Evolutionary conservation across 1,140 invertebrate genomes (phyloP).

Genomic region (Bombus picipes): DNA sequence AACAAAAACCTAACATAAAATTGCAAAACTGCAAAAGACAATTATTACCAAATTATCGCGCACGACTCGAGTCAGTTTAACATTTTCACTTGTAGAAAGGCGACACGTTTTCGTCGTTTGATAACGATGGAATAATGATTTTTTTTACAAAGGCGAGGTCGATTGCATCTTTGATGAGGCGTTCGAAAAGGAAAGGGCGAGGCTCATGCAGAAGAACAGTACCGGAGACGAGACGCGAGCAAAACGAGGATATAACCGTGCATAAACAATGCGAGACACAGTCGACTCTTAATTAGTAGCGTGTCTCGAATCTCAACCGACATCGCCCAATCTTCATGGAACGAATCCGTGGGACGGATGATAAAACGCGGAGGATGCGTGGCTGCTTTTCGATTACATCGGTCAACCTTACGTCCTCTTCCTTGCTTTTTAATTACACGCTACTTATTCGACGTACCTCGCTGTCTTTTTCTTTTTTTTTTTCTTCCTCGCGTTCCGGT

Average conservation of each 20-base stretch:
- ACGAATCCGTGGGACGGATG: conserved; percentile 26
- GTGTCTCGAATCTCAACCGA: conserved; percentile 8
- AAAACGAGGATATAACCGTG: conserved; percentile 26
- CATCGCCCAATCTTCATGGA: conserved; percentile 21
- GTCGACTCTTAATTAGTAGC: conserved; percentile 45
- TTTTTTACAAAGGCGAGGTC: conserved; percentile 2
- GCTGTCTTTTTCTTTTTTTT: neutral
- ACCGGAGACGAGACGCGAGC: neutral
- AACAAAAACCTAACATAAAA: too few species aligned
- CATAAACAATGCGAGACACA: conserved; percentile 50
- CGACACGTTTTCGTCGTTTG: neutral
- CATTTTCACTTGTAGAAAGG: neutral
- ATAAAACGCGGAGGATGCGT: conserved; percentile 4
- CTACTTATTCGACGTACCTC: neutral
- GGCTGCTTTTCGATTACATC: conserved; percentile 22
- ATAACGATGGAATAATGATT: conserved; percentile 2
- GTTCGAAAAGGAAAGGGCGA: conserved; percentile 1
- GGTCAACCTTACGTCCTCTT: neutral
- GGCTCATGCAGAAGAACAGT: neutral
- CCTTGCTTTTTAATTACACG: conserved; percentile 24
- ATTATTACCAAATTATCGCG: too few species aligned
- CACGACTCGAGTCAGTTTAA: neutral
- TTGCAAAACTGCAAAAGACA: too few species aligned
- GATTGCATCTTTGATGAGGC: conserved; percentile 9
- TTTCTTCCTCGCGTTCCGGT: neutral